Percentiles rank a stretch among this genome's conserved stretches.
Conservation (phyloP, 2,113 vertebrate genomes). For the Nycticorax nycticorax region DNA sequence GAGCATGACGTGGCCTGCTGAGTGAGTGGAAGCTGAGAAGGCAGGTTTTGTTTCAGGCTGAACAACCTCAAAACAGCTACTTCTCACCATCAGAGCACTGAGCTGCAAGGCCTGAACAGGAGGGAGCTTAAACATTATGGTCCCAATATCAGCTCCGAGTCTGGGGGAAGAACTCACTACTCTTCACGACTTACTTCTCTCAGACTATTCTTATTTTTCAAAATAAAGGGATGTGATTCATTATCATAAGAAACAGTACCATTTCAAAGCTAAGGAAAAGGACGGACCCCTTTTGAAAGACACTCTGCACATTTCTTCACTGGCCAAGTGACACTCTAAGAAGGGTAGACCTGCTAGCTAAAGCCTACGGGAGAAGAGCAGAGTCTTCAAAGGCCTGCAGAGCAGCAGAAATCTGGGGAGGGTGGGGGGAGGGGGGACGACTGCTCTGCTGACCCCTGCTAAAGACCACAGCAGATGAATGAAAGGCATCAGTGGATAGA, state of each 20-base stretch:
- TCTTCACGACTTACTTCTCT: background rate
- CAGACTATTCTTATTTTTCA: background rate
- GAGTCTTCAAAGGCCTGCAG: background rate
- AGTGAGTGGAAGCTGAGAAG: accelerated
- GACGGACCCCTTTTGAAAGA: background rate
- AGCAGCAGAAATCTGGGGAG: background rate
- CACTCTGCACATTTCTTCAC: background rate
- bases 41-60: background rate
- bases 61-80: background rate
- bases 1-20: background rate
- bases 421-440: too few species aligned
- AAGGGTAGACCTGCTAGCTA: background rate
- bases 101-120: background rate
- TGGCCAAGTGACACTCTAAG: background rate
- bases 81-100: background rate
- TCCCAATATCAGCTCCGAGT: background rate
- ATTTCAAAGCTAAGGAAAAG: background rate
- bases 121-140: background rate
- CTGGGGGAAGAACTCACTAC: background rate
- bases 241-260: background rate
- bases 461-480: background rate
- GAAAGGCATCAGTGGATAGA: background rate
- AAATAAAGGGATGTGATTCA: background rate
- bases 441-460: background rate
- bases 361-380: background rate